Conservation (phyloP, 2,113 vertebrate genomes). For the Puntigrus tetrazona region DNA sequence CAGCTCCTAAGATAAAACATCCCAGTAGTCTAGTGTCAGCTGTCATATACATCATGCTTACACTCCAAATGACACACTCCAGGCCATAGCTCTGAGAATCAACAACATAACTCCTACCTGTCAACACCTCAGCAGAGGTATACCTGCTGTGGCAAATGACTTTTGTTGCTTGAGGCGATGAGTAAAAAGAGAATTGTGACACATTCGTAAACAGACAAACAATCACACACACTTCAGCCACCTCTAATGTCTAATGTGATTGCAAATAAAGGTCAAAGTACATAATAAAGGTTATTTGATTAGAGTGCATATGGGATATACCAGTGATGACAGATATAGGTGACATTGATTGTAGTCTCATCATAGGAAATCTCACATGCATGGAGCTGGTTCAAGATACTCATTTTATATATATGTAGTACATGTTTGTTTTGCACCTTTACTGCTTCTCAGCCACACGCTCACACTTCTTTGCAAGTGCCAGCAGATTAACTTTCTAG, state of each 20-base stretch:
- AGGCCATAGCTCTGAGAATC: not conserved
- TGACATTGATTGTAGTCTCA: not conserved
- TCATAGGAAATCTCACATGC: too few species aligned
- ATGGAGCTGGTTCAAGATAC: too few species aligned
- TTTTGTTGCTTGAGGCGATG: slow-evolving; percentile 11
- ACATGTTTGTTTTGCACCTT: not conserved
- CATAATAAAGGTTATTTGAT: slow-evolving; percentile 10
- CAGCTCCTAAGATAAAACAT: not conserved
- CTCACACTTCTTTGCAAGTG: not conserved
- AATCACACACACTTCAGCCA: slow-evolving; percentile 33
- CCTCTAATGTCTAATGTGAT: slow-evolving; percentile 23
- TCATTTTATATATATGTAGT: too few species aligned
- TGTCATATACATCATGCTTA: slow-evolving; percentile 22
- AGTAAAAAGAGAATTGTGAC: not conserved
- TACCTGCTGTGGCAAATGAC: slow-evolving; percentile 25
- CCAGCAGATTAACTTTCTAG: slow-evolving; percentile 49
- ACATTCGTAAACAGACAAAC: slow-evolving; percentile 18
- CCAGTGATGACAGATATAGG: not conserved
- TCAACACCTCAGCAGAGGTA: slow-evolving; percentile 6
- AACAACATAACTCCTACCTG: slow-evolving; percentile 42
- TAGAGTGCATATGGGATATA: not conserved
- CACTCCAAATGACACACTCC: not conserved
- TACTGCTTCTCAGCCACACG: not conserved
- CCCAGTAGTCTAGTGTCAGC: not conserved
- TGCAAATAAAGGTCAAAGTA: slow-evolving; percentile 57